Evolutionary conservation across 2,888 invertebrate species (phyloP).

Genomic region (Pachycephus smyrnensis): DNA sequence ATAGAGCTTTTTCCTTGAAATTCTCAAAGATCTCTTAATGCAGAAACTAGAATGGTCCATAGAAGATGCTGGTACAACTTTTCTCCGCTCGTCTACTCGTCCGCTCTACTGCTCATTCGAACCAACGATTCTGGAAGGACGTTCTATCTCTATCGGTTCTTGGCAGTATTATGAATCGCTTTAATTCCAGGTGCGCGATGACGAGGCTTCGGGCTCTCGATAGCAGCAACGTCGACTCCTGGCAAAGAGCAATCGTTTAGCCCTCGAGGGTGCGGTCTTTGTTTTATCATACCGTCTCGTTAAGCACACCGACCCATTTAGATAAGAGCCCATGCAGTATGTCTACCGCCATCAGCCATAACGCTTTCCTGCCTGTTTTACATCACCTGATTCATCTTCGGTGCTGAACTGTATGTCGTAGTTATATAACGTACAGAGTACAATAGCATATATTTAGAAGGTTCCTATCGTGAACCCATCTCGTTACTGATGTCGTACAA

Average conservation of each 20-base stretch:
- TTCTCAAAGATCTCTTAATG: too few relatives aligned
- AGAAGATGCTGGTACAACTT: too few relatives aligned
- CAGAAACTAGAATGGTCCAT: too few relatives aligned
- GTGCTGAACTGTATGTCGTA: neutral
- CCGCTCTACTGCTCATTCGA: too few relatives aligned
- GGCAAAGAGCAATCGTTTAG: neutral
- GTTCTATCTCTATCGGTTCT: too few relatives aligned
- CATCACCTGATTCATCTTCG: neutral
- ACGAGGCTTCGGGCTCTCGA: too few relatives aligned
- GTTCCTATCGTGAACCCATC: neutral
- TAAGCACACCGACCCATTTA: conserved; percentile 26
- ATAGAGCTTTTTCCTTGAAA: too few relatives aligned
- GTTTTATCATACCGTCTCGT: conserved; percentile 3
- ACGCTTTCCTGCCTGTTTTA: neutral
- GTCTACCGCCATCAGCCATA: conserved; percentile 10
- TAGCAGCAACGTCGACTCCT: too few relatives aligned
- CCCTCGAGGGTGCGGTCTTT: conserved; percentile 26
- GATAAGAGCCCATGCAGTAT: conserved; percentile 1
- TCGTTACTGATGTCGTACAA: neutral
- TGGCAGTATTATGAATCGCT: too few relatives aligned
- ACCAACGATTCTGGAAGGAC: too few relatives aligned
- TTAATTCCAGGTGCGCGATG: too few relatives aligned
- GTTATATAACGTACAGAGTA: neutral
- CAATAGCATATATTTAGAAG: neutral
- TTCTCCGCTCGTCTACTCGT: too few relatives aligned